These are phyloP conservation scores for Rhinoptilus africanus DNA, from an alignment of 2,113 vertebrate genomes.

Conservation along the genomic window DNA sequence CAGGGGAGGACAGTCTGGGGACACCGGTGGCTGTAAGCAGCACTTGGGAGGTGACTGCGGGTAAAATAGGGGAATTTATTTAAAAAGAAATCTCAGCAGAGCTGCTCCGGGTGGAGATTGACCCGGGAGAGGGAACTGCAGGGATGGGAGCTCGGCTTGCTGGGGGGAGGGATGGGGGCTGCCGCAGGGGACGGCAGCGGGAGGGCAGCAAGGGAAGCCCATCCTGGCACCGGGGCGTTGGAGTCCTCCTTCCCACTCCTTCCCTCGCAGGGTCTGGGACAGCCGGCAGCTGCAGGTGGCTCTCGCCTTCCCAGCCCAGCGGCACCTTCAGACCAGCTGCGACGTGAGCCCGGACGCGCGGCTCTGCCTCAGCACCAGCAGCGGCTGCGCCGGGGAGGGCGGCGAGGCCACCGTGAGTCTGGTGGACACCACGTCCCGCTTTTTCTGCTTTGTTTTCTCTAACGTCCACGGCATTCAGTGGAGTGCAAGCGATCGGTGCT, in stretches of 20 bases:
- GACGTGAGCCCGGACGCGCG: slow-evolving; percentile 83
- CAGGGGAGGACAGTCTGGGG: not conserved
- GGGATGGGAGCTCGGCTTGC: not conserved
- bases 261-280: slow-evolving; percentile 87
- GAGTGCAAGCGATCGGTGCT: not conserved
- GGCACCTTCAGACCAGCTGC: slow-evolving; percentile 93
- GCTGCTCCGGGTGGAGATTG: not conserved
- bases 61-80: not conserved
- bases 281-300: slow-evolving; percentile 86
- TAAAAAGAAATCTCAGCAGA: not conserved
- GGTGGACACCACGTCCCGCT: not conserved
- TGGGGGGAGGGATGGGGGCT: not conserved
- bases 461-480: accelerated
- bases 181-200: accelerated
- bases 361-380: slow-evolving; percentile 88
- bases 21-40: not conserved
- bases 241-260: not conserved
- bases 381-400: slow-evolving; percentile 86
- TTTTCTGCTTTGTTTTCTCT: not conserved
- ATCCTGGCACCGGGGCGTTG: accelerated
- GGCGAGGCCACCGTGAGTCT: slow-evolving; percentile 89
- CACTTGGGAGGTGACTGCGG: accelerated
- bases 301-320: slow-evolving; percentile 87
- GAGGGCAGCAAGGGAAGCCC: not conserved
- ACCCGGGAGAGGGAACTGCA: not conserved